These are phyloP conservation scores for Neolamprologus falcicula DNA, from an alignment of 2,113 vertebrate species.

Conservation along the genomic window DNA sequence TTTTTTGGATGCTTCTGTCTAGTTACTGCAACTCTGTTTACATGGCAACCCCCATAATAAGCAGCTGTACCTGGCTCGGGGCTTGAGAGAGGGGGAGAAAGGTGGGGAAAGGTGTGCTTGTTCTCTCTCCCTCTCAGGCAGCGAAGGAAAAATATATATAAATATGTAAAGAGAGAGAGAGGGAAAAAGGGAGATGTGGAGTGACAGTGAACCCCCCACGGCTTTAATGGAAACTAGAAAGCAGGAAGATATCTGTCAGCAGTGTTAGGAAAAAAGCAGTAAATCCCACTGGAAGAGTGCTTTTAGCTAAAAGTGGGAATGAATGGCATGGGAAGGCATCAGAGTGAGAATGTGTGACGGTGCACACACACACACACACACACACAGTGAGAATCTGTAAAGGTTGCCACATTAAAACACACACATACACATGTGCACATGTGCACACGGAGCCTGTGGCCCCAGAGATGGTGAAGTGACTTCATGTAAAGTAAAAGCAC, in stretches of 20 bases:
- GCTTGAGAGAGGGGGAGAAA: background rate
- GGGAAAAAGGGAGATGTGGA: background rate
- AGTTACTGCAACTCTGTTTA: conserved; percentile 35
- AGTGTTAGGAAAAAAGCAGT: background rate
- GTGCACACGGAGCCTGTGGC: background rate
- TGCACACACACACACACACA: background rate
- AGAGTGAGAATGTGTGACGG: background rate
- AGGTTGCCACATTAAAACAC: background rate
- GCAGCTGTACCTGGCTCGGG: conserved; percentile 1
- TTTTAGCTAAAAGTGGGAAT: background rate
- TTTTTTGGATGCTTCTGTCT: conserved; percentile 16
- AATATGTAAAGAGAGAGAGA: background rate
- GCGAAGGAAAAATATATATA: background rate
- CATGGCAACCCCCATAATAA: conserved; percentile 53
- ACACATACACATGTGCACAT: background rate
- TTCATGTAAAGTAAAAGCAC: conserved; percentile 35
- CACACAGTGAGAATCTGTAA: background rate
- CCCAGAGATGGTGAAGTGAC: conserved; percentile 6
- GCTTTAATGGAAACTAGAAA: conserved; percentile 9
- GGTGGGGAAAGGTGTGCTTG: background rate
- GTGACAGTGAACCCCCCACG: background rate
- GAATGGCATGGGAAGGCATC: background rate
- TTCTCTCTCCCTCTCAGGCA: background rate
- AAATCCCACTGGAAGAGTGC: background rate
- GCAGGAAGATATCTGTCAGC: background rate